A percentile compares a stretch with the other conserved stretches of the same genome.
phyloP scores from a whole-genome alignment of 2,797 vertebrate genomes.

The Labeo calbasu region DNA sequence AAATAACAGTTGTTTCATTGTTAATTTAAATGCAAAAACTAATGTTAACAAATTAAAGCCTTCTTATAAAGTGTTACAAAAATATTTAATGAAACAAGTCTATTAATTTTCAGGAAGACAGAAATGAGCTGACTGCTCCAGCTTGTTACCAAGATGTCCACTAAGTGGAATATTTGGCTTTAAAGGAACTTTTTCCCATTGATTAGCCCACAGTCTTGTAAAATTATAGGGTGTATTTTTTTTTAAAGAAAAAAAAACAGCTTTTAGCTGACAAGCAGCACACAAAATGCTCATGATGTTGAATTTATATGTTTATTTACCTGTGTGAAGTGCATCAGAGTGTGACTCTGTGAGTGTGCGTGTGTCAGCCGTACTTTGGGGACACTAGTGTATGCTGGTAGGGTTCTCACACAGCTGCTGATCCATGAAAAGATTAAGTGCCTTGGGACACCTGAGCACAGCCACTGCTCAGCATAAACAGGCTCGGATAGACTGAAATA shows the following conservation, averaged over 20 bases:
- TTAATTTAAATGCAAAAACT: not conserved
- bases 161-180: not conserved
- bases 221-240: not conserved
- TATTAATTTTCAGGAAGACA: too few relatives aligned
- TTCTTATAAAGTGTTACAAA: not conserved
- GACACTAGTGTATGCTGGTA: conserved; percentile 34
- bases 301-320: conserved; percentile 55
- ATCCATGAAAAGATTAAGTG: conserved; percentile 49
- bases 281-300: conserved; percentile 22
- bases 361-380: conserved; percentile 38
- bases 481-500: conserved; percentile 9
- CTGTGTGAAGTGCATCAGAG: conserved; percentile 49
- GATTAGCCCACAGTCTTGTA: not conserved
- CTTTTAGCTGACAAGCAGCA: not conserved
- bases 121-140: not conserved
- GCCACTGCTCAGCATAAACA: conserved; percentile 48
- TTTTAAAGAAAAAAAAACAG: not conserved
- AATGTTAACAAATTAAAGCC: not conserved
- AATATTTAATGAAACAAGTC: not conserved
- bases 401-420: conserved; percentile 46
- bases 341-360: conserved; percentile 43
- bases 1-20: not conserved
- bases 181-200: not conserved
- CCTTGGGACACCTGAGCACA: conserved; percentile 49
- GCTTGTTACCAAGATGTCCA: not conserved